These are phyloP conservation scores for Drosophila neotestacea DNA, from an alignment of 2,888 invertebrate species.

Conservation along the genomic window DNA sequence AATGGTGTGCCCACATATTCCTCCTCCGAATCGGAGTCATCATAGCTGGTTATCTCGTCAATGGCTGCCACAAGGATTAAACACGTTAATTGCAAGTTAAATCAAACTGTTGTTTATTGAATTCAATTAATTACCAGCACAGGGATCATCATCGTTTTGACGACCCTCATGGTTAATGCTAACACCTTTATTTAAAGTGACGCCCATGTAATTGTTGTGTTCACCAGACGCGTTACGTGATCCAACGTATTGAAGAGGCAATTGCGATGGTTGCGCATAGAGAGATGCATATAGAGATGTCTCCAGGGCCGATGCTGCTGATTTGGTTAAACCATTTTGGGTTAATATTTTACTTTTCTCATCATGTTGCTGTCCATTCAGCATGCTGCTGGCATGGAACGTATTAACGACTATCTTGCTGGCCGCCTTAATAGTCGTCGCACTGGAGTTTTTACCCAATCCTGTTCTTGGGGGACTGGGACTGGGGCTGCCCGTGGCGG, in stretches of 20 bases:
- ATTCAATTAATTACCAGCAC: constrained; percentile 64
- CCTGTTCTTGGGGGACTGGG: constrained; percentile 25
- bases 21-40: constrained; percentile 83
- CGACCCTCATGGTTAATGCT: constrained; percentile 35
- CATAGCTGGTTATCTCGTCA: constrained; percentile 81
- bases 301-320: constrained; percentile 79
- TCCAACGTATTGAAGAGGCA: constrained; percentile 36
- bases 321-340: constrained; percentile 81
- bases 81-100: background rate
- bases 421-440: constrained; percentile 61
- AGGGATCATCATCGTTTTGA: constrained; percentile 80
- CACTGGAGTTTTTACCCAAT: constrained; percentile 47
- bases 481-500: constrained; percentile 21
- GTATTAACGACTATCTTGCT: constrained; percentile 84
- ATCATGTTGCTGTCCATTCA: constrained; percentile 78
- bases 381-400: constrained; percentile 84
- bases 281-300: constrained; percentile 81
- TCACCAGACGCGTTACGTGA: constrained; percentile 54
- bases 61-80: constrained; percentile 65
- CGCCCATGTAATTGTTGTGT: constrained; percentile 68
- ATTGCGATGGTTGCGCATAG: constrained; percentile 69
- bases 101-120: background rate
- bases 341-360: constrained; percentile 81
- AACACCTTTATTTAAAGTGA: constrained; percentile 65
- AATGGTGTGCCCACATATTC: constrained; percentile 83